A percentile compares a stretch with the other conserved stretches of the same genome.
Conservation (phyloP, 2,113 vertebrate species). For the Numenius arquata region DNA sequence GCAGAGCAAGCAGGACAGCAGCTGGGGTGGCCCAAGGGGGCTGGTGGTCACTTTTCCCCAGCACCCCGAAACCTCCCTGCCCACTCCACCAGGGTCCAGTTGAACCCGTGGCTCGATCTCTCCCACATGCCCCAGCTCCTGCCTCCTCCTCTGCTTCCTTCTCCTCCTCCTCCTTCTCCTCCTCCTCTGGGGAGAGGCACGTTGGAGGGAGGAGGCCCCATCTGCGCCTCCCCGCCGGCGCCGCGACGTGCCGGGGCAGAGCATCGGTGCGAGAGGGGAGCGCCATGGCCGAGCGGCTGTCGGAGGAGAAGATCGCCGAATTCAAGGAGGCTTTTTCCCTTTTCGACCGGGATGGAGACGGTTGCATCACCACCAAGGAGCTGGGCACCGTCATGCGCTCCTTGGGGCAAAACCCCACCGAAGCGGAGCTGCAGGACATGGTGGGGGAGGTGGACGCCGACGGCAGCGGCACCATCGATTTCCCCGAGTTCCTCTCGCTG, state of each 20-base stretch:
- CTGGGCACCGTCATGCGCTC: conserved; percentile 88
- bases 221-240: neutral
- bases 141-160: neutral
- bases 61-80: neutral
- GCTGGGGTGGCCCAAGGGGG: neutral
- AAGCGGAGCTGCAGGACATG: conserved; percentile 85
- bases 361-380: conserved; percentile 84
- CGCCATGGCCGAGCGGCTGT: conserved; percentile 44
- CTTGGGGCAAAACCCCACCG: conserved; percentile 86
- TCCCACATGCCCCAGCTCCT: neutral
- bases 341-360: conserved; percentile 87
- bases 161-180: neutral
- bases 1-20: neutral
- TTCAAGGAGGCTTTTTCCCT: conserved; percentile 89
- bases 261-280: neutral
- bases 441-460: conserved; percentile 84
- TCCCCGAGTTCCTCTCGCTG: conserved; percentile 62
- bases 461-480: conserved; percentile 74
- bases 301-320: conserved; percentile 63
- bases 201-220: neutral
- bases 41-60: neutral
- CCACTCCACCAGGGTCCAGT: rapidly evolving
- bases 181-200: neutral
- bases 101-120: neutral
- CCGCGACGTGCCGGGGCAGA: neutral